Conservation (phyloP, 2,797 vertebrate species). For the Sciurus vulgaris region DNA sequence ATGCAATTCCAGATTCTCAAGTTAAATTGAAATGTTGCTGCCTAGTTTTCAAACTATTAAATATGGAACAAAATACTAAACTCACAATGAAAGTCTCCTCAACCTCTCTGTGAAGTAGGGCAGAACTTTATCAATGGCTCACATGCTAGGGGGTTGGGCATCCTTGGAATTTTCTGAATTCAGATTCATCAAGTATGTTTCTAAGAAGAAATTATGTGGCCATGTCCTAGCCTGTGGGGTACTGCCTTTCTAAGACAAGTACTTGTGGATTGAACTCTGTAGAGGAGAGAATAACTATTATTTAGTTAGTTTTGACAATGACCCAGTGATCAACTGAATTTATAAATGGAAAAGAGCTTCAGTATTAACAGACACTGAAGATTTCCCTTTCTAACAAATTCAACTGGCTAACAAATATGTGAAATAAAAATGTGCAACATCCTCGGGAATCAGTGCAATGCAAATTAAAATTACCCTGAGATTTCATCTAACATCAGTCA, state of each 20-base stretch:
- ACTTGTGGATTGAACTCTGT: neutral
- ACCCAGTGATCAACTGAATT: neutral
- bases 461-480: no score
- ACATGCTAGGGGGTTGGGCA: rapidly evolving
- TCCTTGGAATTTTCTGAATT: neutral
- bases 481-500: no score
- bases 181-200: neutral
- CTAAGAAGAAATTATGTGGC: neutral
- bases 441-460: no score
- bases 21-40: neutral
- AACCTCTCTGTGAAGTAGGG: neutral
- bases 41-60: neutral
- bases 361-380: neutral
- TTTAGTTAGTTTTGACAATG: neutral
- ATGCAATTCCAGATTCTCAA: neutral
- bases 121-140: neutral
- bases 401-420: no score
- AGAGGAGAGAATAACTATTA: neutral
- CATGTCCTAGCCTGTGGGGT: neutral
- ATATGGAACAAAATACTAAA: neutral
- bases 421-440: no score
- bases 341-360: neutral
- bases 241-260: neutral
- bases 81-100: constrained; percentile 4
- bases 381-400: no score